Percentiles rank a stretch among this genome's conserved stretches.
Conservation (phyloP, 2,888 invertebrate species). For the Tanypteryx hageni region DNA sequence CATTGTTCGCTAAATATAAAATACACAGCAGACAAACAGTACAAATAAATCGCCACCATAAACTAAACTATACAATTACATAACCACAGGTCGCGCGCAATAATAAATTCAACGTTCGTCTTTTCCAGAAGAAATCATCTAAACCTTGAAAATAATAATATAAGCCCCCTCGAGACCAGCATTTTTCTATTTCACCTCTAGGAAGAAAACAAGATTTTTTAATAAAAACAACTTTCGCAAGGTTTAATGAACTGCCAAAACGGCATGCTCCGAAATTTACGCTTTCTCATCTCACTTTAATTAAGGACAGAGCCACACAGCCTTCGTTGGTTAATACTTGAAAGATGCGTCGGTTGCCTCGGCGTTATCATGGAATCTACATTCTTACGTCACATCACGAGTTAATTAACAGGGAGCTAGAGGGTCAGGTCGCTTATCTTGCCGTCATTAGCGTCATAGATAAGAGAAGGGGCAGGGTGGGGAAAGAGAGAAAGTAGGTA, state of each 20-base stretch:
- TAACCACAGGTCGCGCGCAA: too few species aligned
- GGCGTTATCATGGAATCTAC: conserved; percentile 24
- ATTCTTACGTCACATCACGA: conserved; percentile 24
- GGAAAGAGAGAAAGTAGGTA: background rate
- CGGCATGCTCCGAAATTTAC: background rate
- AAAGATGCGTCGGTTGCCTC: background rate
- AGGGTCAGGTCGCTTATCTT: conserved; percentile 7
- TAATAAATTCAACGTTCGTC: too few species aligned
- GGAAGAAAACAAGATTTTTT: too few species aligned
- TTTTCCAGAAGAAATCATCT: too few species aligned
- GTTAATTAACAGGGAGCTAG: conserved; percentile 23
- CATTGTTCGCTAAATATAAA: too few species aligned
- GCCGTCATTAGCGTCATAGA: conserved; percentile 23
- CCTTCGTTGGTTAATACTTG: background rate
- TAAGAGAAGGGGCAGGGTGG: background rate
- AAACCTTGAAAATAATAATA: too few species aligned
- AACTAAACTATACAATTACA: too few species aligned
- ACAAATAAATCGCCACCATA: too few species aligned
- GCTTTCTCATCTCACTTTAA: background rate
- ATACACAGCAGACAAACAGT: too few species aligned
- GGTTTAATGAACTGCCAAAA: conserved; percentile 6
- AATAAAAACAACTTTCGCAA: background rate
- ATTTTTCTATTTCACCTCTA: too few species aligned
- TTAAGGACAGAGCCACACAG: background rate
- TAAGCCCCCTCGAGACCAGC: too few species aligned